Conservation (phyloP, 2,888 invertebrate genomes). For the Cremastinae sp. region DNA sequence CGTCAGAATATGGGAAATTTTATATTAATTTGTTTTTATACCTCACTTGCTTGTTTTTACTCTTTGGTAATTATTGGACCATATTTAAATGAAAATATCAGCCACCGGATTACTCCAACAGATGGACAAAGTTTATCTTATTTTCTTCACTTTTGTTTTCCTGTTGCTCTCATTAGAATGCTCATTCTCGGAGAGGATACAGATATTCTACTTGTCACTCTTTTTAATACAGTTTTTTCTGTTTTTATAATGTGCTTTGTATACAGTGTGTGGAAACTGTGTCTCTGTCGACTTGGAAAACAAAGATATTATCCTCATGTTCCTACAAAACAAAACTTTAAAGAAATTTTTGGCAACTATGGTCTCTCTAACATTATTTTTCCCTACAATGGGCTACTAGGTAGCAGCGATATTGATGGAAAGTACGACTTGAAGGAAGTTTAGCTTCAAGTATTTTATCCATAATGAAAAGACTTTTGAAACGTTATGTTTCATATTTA, state of each 20-base stretch:
- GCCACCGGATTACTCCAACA: slow-evolving; percentile 60
- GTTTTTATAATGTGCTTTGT: slow-evolving; percentile 67
- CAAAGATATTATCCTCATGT: slow-evolving; percentile 69
- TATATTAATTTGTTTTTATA: slow-evolving; percentile 72
- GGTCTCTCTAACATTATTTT: slow-evolving; percentile 72
- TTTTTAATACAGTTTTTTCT: slow-evolving; percentile 70
- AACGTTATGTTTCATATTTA: slow-evolving; percentile 38
- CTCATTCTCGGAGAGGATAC: slow-evolving; percentile 65
- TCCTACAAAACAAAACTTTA: slow-evolving; percentile 62
- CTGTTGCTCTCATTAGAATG: slow-evolving; percentile 68
- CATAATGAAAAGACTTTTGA: slow-evolving; percentile 13
- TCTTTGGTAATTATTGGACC: slow-evolving; percentile 68
- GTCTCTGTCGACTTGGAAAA: slow-evolving; percentile 67
- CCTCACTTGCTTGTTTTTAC: slow-evolving; percentile 71
- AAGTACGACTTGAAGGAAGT: slow-evolving; percentile 68
- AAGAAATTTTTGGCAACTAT: slow-evolving; percentile 73
- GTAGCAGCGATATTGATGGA: slow-evolving; percentile 61
- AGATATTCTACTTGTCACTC: slow-evolving; percentile 68
- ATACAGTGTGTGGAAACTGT: slow-evolving; percentile 73
- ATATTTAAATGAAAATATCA: slow-evolving; percentile 69
- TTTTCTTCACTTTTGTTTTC: slow-evolving; percentile 71
- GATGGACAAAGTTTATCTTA: background rate
- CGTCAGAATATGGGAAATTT: slow-evolving; percentile 75
- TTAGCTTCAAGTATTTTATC: slow-evolving; percentile 26
- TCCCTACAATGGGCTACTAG: slow-evolving; percentile 72